Conservation (phyloP, 2,113 vertebrate genomes). For the Paraplagusia blochii region DNA sequence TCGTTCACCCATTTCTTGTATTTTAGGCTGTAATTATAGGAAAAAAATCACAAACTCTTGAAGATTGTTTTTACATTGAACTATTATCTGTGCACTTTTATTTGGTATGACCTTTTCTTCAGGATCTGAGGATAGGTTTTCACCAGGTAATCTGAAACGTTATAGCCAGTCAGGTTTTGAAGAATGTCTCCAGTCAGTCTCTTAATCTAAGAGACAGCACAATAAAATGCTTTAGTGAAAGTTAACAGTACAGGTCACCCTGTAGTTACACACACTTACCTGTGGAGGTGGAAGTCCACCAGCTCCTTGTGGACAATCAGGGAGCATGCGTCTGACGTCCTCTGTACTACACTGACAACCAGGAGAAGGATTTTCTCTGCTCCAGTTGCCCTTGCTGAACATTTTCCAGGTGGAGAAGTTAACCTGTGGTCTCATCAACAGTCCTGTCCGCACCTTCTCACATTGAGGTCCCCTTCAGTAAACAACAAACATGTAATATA, state of each 20-base stretch:
- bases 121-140: slow-evolving; percentile 95
- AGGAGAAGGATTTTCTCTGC: slow-evolving; percentile 64
- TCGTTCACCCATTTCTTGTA: slow-evolving; percentile 92
- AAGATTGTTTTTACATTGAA: not conserved
- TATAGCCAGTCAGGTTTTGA: slow-evolving; percentile 90
- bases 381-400: slow-evolving; percentile 79
- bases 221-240: not conserved
- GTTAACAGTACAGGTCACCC: not conserved
- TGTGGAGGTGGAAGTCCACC: slow-evolving; percentile 85
- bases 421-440: slow-evolving; percentile 65
- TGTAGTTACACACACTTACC: slow-evolving; percentile 56
- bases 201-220: slow-evolving; percentile 56
- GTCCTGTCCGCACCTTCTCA: not conserved
- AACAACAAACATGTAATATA: not conserved
- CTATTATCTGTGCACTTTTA: not conserved
- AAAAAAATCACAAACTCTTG: not conserved
- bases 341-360: slow-evolving; percentile 81
- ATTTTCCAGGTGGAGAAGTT: slow-evolving; percentile 54
- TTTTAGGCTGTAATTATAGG: slow-evolving; percentile 74
- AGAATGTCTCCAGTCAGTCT: slow-evolving; percentile 80
- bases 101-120: slow-evolving; percentile 84
- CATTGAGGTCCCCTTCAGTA: slow-evolving; percentile 47
- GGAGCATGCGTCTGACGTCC: slow-evolving; percentile 78
- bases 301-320: slow-evolving; percentile 78
- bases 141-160: slow-evolving; percentile 94